Percentiles rank a stretch among this genome's conserved stretches.
These are phyloP conservation scores for Tursiops truncatus DNA, from an alignment of 2,113 vertebrate genomes.

Conservation along the genomic window DNA sequence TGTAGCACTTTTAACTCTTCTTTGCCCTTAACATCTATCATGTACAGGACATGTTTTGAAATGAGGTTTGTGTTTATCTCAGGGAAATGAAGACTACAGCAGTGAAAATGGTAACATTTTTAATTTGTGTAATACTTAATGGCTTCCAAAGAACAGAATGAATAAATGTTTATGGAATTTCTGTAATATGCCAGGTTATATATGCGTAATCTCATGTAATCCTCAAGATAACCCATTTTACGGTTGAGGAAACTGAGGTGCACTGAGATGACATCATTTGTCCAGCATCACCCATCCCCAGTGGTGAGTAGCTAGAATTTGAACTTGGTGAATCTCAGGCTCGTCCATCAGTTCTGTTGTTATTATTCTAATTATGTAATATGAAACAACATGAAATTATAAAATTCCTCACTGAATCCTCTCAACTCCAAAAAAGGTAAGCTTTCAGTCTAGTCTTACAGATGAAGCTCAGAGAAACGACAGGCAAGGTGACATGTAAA, in stretches of 20 bases:
- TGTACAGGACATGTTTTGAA: not conserved
- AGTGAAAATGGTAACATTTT: not conserved
- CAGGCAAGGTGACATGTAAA: fast-evolving
- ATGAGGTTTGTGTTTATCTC: not conserved
- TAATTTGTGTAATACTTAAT: not conserved
- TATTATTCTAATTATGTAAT: not conserved
- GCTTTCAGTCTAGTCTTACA: not conserved
- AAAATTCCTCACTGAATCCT: not conserved
- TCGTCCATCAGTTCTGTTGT: not conserved
- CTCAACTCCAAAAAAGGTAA: not conserved
- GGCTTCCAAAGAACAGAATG: not conserved
- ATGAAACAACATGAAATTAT: not conserved
- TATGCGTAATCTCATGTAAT: not conserved
- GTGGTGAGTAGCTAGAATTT: not conserved
- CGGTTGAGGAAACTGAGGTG: not conserved
- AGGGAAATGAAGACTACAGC: not conserved
- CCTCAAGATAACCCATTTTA: not conserved
- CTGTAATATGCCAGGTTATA: not conserved
- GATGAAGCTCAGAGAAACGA: not conserved
- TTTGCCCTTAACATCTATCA: not conserved
- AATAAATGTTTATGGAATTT: not conserved
- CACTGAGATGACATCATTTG: not conserved
- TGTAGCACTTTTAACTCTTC: not conserved
- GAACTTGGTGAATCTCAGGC: not conserved
- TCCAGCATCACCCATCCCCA: not conserved